These are phyloP conservation scores for Lagria hirta DNA, from an alignment of 2,888 invertebrate species.

Conservation along the genomic window DNA sequence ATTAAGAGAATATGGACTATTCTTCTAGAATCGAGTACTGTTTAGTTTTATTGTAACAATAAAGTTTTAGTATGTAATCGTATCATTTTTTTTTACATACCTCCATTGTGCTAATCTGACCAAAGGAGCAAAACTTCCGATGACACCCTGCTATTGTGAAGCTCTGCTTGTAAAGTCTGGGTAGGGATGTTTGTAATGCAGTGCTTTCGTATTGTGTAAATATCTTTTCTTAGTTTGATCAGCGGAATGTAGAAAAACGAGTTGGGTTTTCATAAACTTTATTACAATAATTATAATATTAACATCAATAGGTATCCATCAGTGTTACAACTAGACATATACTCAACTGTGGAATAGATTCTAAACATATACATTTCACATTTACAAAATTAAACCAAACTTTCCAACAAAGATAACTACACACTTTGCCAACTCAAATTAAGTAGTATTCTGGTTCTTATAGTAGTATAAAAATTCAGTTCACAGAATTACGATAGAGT, in stretches of 20 bases:
- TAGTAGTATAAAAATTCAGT: slow-evolving; percentile 21
- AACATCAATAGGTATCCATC: slow-evolving; percentile 32
- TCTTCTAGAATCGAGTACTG: slow-evolving; percentile 53
- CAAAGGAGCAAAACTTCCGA: too few relatives aligned
- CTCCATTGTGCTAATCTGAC: too few relatives aligned
- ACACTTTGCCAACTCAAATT: slow-evolving; percentile 17
- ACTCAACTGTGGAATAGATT: slow-evolving; percentile 23
- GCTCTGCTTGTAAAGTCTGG: too few relatives aligned
- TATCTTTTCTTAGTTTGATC: too few relatives aligned
- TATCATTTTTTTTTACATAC: slow-evolving; percentile 8
- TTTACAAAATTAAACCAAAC: slow-evolving; percentile 16
- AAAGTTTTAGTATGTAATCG: slow-evolving; percentile 50
- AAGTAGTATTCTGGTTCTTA: slow-evolving; percentile 1
- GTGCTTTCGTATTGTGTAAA: too few relatives aligned
- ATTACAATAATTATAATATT: slow-evolving; percentile 24
- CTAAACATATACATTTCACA: slow-evolving; percentile 25
- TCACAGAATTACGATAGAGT: slow-evolving; percentile 17
- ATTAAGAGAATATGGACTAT: slow-evolving; percentile 55
- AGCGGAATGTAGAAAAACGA: too few relatives aligned
- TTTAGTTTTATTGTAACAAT: slow-evolving; percentile 53
- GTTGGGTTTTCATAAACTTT: slow-evolving; percentile 21
- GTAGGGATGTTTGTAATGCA: too few relatives aligned
- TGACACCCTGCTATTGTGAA: too few relatives aligned
- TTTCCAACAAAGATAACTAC: slow-evolving; percentile 16
- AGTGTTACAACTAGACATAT: slow-evolving; percentile 27